Evolutionary conservation across 92 coral and sea anemone genomes (phyloP).

Genomic region (Paragorgia papillata): DNA sequence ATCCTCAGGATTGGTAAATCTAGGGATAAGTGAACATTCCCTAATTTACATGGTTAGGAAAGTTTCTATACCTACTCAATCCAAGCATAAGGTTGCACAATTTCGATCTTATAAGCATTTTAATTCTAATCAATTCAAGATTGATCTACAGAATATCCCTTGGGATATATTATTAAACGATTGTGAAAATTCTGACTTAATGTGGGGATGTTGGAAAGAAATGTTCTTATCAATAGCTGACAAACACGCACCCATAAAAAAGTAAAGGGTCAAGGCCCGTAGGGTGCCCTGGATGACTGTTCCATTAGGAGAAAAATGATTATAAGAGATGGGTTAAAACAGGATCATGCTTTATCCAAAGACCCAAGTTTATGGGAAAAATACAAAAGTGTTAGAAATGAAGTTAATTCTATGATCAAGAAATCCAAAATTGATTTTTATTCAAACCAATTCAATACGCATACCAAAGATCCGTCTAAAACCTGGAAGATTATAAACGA

Average conservation of each 20-base stretch:
- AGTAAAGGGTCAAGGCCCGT: constrained; percentile 12
- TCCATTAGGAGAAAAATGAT: constrained; percentile 29
- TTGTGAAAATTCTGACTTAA: constrained; percentile 4
- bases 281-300: constrained; percentile 35
- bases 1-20: constrained; percentile 33
- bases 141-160: neutral
- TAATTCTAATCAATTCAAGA: neutral
- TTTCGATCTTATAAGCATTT: neutral
- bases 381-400: constrained; percentile 20
- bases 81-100: neutral
- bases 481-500: constrained; percentile 41
- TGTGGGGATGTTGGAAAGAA: constrained; percentile 40
- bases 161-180: neutral
- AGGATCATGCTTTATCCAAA: constrained; percentile 5
- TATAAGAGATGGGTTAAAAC: constrained; percentile 20
- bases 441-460: constrained; percentile 10
- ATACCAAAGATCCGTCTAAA: constrained; percentile 16
- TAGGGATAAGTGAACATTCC: constrained; percentile 20
- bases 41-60: neutral
- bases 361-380: constrained; percentile 12
- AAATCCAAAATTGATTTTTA: constrained; percentile 16
- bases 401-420: constrained; percentile 3
- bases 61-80: neutral
- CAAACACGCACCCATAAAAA: constrained; percentile 34
- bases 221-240: constrained; percentile 31